Percentiles rank a stretch among this genome's conserved stretches.
These are phyloP conservation scores for Megamerina dolium DNA, from an alignment of 2,888 invertebrate genomes.

Conservation along the genomic window DNA sequence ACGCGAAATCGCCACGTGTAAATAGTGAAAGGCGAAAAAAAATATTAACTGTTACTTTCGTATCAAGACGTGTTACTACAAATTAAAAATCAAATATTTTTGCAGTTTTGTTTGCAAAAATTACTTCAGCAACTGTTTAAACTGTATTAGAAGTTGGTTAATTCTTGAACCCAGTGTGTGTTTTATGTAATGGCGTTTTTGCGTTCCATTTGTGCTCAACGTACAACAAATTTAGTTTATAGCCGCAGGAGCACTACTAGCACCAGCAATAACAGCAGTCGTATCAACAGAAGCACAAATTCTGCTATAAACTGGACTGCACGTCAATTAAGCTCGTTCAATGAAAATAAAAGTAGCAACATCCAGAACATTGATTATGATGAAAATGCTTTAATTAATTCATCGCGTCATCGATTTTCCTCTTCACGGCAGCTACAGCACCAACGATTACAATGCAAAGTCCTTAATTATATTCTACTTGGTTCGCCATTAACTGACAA, in stretches of 20 bases:
- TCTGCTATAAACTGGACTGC: slow-evolving; percentile 13
- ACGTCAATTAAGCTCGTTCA: slow-evolving; percentile 16
- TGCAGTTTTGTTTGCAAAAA: too few relatives aligned
- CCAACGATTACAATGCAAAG: slow-evolving; percentile 10
- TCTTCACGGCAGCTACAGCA: slow-evolving; percentile 11
- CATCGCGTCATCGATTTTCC: slow-evolving; percentile 2
- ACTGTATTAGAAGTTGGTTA: too few relatives aligned
- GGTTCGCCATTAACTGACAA: too few relatives aligned
- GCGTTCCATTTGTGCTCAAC: slow-evolving; percentile 46
- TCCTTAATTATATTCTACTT: too few relatives aligned
- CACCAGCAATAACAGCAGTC: slow-evolving; percentile 18
- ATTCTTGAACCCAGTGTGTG: too few relatives aligned
- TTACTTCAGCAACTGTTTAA: too few relatives aligned
- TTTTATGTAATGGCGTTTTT: slow-evolving; percentile 50
- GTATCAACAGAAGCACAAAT: slow-evolving; percentile 15
- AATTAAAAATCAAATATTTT: too few relatives aligned
- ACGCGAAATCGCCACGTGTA: too few relatives aligned
- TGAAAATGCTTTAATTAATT: slow-evolving; percentile 10
- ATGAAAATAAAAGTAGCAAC: slow-evolving; percentile 12
- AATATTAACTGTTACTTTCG: too few relatives aligned
- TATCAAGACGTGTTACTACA: too few relatives aligned
- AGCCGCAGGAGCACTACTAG: slow-evolving; percentile 25
- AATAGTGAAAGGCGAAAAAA: too few relatives aligned
- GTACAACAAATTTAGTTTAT: slow-evolving; percentile 41
- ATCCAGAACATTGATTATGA: slow-evolving; percentile 13